Conservation (phyloP, 2,888 invertebrate genomes). For the Trissolcus japonicus region DNA sequence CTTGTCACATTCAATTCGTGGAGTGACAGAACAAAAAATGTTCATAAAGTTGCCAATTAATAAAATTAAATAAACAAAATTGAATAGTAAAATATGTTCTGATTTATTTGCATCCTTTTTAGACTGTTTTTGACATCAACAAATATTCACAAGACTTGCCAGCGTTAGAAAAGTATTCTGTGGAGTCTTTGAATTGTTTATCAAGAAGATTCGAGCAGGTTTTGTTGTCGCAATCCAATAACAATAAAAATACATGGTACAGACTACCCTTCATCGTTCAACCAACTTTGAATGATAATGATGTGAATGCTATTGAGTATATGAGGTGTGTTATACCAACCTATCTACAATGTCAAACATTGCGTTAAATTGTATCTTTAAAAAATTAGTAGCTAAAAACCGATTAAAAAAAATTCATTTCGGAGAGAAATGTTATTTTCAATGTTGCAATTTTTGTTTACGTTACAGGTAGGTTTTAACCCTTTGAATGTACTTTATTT, state of each 20-base stretch:
- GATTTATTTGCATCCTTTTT: too few relatives aligned
- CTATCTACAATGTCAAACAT: too few relatives aligned
- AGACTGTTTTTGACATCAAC: constrained; percentile 69
- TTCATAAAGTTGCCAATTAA: too few relatives aligned
- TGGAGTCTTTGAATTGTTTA: constrained; percentile 64
- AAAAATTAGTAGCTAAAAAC: too few relatives aligned
- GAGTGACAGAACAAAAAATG: too few relatives aligned
- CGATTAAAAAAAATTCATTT: too few relatives aligned
- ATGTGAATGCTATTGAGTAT: constrained; percentile 44
- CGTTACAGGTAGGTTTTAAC: constrained; percentile 17
- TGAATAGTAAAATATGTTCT: neutral
- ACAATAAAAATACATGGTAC: constrained; percentile 45
- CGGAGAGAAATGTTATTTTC: too few relatives aligned
- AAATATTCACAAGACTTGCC: constrained; percentile 65
- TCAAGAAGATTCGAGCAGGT: constrained; percentile 67
- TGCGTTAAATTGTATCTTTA: too few relatives aligned
- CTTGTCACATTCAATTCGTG: neutral
- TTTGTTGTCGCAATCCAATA: constrained; percentile 46
- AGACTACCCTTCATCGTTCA: constrained; percentile 59
- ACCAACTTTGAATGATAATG: constrained; percentile 27
- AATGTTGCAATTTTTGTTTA: too few relatives aligned
- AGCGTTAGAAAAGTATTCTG: constrained; percentile 68
- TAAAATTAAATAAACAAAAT: neutral
- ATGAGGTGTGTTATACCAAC: too few relatives aligned
- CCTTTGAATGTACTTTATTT: too few relatives aligned